Evolutionary conservation across 2,113 vertebrate species (phyloP), one percentile per base, ranked within the genome.

Genomic region (Alectura lathami): DNA sequence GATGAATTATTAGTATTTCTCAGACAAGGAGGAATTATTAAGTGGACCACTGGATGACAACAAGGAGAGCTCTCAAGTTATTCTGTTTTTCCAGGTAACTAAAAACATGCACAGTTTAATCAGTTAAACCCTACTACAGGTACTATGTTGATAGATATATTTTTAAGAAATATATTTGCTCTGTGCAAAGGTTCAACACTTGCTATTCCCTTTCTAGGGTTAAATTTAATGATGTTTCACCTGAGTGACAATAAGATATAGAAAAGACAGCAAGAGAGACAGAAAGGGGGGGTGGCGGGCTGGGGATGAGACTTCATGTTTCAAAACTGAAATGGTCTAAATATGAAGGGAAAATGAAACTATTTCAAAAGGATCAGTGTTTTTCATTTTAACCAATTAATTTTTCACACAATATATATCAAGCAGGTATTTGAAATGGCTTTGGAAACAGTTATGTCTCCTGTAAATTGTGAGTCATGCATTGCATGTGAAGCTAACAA

Each of bases 211-310:
- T 75, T 93, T 94, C 36, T 62, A 93, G 48, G 38, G 57, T 66
- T 87, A 87, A 86, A 84, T 17, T 53, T 68, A 64, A 27, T 60
- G 18, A 93, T 90, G 43, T 86, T 88, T 83, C 69, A 82, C 18
- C 62, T n/a, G 14, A 75, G 24, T 75, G 43, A 78, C 59, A 94
- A 30, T 42, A 92, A 83, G 45, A 57, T 51, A 34, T 24, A 81
- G 27, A 84, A 88, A 95, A 86, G 56, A 81, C 9, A 78, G 8
- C 3, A 64, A 70, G 13, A 6, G 30, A 88, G 32, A 51, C 18
- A 63, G 36, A 85, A 40, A 3, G 3, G 3, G 17, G 17, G 2
- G 3, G 11, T n/a, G n/a, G n/a, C n/a, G n/a, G n/a, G n/a, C n/a
- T n/a, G n/a, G 15, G 13, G 24, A 40, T 54, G 29, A 60, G 13